Conservation (phyloP, 1,140 invertebrate genomes). For the Penaeus vannamei region DNA sequence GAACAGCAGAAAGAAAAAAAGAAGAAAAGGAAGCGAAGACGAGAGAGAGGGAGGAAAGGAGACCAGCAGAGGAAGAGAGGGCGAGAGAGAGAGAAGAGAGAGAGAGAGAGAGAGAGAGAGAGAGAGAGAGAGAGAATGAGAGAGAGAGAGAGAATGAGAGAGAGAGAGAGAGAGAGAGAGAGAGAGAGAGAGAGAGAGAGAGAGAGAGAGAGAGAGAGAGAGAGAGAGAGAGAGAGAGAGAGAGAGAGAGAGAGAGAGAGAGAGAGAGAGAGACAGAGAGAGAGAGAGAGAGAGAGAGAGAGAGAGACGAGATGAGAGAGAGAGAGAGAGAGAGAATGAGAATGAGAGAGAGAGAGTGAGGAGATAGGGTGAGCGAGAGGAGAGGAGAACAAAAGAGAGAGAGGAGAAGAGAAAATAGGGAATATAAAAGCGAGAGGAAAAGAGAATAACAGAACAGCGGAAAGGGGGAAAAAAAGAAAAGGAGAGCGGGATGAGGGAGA, state of each 20-base stretch:
- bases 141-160: neutral
- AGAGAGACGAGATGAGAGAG: too few relatives aligned
- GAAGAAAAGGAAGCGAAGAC: neutral
- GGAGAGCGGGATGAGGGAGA: neutral
- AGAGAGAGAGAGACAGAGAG: neutral
- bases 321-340: neutral
- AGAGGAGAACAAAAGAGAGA: neutral
- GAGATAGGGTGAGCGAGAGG: neutral
- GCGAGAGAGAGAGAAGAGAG: neutral
- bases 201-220: neutral
- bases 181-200: neutral
- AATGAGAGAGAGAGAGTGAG: neutral
- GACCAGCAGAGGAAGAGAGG: neutral
- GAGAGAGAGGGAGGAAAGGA: neutral
- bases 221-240: neutral
- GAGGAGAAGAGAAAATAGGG: neutral
- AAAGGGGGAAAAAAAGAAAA: neutral
- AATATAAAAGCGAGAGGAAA: neutral
- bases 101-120: neutral
- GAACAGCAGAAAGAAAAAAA: too few relatives aligned
- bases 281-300: neutral
- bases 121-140: neutral
- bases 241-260: neutral
- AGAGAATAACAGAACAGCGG: neutral
- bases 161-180: neutral